Conservation (phyloP, 2,888 invertebrate genomes). For the Elmis aenea region DNA sequence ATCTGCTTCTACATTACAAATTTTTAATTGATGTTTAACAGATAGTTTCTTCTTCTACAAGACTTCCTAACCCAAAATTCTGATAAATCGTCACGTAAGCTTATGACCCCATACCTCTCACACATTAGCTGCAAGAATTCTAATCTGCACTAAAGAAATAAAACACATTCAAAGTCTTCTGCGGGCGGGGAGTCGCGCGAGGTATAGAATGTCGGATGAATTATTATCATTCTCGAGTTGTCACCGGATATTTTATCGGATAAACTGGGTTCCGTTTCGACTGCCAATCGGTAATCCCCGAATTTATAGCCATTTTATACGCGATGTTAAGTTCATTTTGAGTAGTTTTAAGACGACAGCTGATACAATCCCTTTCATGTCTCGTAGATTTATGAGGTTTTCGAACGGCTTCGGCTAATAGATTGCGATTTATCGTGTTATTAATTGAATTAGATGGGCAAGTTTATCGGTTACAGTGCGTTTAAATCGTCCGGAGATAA, state of each 20-base stretch:
- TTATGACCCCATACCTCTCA: constrained; percentile 21
- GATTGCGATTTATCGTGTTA: too few species aligned
- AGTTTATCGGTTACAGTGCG: too few species aligned
- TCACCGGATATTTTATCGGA: constrained; percentile 43
- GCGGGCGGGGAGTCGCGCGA: too few species aligned
- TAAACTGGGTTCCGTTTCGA: constrained; percentile 38
- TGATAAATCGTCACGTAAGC: constrained; percentile 33
- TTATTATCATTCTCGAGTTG: constrained; percentile 39
- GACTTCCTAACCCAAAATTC: constrained; percentile 34
- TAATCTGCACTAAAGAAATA: too few species aligned
- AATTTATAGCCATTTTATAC: constrained; percentile 43
- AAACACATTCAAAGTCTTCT: too few species aligned
- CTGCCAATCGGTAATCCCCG: constrained; percentile 42
- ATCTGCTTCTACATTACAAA: too few species aligned
- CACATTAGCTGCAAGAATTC: not conserved
- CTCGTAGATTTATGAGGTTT: too few species aligned
- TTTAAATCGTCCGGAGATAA: too few species aligned
- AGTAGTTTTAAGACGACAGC: constrained; percentile 7
- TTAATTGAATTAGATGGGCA: too few species aligned
- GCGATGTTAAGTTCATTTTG: constrained; percentile 13
- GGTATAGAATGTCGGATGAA: constrained; percentile 30
- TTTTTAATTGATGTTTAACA: too few species aligned
- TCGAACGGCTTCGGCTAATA: too few species aligned
- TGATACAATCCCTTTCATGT: not conserved
- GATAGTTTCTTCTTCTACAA: too few species aligned